A percentile compares a stretch with the other conserved stretches of the same genome.
Evolutionary conservation across 2,113 vertebrate genomes (phyloP).

Genomic region (Addax nasomaculatus): DNA sequence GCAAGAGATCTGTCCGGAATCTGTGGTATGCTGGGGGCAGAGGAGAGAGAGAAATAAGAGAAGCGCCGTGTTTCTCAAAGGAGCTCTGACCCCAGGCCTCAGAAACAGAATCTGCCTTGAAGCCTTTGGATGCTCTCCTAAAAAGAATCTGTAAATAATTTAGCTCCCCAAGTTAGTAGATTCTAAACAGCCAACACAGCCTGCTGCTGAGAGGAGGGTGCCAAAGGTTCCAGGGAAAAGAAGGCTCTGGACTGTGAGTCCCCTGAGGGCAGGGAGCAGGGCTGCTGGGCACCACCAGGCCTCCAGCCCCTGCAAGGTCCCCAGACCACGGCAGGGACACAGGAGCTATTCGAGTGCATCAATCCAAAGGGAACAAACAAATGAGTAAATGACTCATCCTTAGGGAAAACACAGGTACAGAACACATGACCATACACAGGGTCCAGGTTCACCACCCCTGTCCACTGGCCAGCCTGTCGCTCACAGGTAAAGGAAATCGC

Average conservation of each 20-base stretch:
- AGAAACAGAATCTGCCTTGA: not conserved
- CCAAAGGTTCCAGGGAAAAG: not conserved
- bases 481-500: not conserved
- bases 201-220: not conserved
- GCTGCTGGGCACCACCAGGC: no score
- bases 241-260: not conserved
- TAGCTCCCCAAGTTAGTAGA: not conserved
- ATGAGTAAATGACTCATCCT: not conserved
- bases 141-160: constrained; percentile 48
- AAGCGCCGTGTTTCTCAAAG: constrained; percentile 23
- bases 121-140: not conserved
- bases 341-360: not conserved
- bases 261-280: fast-evolving
- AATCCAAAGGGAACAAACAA: not conserved
- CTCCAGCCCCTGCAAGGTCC: not conserved
- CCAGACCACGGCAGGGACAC: not conserved
- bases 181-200: not conserved
- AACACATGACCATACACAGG: not conserved
- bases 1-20: not conserved
- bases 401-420: not conserved
- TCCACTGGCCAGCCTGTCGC: not conserved
- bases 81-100: not conserved
- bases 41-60: not conserved
- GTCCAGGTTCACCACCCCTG: not conserved
- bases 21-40: not conserved